Evolutionary conservation across 2,888 invertebrate genomes (phyloP), one percentile per base, ranked within the genome.

Genomic region (Diaperis boleti): DNA sequence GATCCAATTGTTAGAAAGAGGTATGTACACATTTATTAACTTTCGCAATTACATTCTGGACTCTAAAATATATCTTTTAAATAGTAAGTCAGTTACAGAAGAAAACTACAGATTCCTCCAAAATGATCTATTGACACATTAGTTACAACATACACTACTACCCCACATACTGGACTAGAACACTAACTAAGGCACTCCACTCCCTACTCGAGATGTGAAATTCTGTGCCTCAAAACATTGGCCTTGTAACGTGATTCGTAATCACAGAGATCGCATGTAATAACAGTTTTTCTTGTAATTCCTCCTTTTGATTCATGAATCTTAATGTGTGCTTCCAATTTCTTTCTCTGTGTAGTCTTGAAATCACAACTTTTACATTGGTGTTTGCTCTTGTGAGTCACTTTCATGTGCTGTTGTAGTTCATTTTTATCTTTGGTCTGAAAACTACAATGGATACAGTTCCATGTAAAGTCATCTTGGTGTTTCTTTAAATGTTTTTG

Each of bases 231-330:
- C 18, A 41, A 17, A 5, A 41, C 18, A 41, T 41, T 41, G 1
- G 8, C 2, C 2, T 41, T 41, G 18, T 41, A 18, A 5, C 10
- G 10, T 10, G 41, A 41, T 18, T 41, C 41, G 10, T 18, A 18
- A 7, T 18, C 41, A 41, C 41, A 41, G 18, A 41, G 1, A 8
- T 41, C 41, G 5, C 41, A 41, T 10, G 7, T 41, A 41, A 18
- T 10, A 2, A 41, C 7, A 1, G 18, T 41, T 10, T 17, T 18
- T 18, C 8, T 41, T 7, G 10, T 7, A 17, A 41, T 18, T 1
- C 8, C 18, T 26, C n/a, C 26, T 5, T 26, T 26, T 5, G 17
- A 8, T 8, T 20, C 18, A 17, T 41, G 41, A 10, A 4, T 10
- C 18, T 18, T 41, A 10, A 10, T 10, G 10, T 41, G 41, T 6